Evolutionary conservation across 2,797 vertebrate species (phyloP).

Genomic region (Centroberyx gerrardi): DNA sequence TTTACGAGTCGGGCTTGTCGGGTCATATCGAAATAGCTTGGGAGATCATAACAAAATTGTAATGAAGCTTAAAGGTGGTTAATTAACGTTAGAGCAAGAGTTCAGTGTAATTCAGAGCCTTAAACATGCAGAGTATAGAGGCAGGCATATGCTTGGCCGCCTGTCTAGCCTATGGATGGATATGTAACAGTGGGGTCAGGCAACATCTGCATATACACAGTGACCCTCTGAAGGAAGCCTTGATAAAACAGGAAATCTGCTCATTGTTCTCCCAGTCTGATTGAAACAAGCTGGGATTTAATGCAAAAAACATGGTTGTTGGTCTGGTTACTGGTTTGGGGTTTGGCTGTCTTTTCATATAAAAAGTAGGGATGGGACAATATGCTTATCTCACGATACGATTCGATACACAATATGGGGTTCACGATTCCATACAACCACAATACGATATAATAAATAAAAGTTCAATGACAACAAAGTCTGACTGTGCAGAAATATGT

Average conservation of each 20-base stretch:
- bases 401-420: no score
- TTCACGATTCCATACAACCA: no score
- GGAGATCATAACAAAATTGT: slow-evolving; percentile 50
- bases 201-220: neutral
- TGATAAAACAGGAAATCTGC: neutral
- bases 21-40: slow-evolving; percentile 67
- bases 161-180: neutral
- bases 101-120: slow-evolving; percentile 9
- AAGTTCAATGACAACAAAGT: no score
- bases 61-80: slow-evolving; percentile 63
- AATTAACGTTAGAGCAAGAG: slow-evolving; percentile 56
- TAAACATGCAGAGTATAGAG: neutral
- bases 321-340: neutral
- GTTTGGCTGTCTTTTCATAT: neutral
- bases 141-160: neutral
- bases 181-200: neutral
- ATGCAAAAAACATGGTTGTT: neutral
- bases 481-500: no score
- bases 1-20: slow-evolving; percentile 59
- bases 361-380: no score
- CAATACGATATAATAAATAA: no score
- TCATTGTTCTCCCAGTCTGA: neutral
- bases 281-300: neutral
- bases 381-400: no score
- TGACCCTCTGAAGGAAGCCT: neutral